These are phyloP conservation scores for Halisarca cf. caerulea DNA, from an alignment of 37 sponge, comb jelly and placozoan genomes.

Conservation along the genomic window DNA sequence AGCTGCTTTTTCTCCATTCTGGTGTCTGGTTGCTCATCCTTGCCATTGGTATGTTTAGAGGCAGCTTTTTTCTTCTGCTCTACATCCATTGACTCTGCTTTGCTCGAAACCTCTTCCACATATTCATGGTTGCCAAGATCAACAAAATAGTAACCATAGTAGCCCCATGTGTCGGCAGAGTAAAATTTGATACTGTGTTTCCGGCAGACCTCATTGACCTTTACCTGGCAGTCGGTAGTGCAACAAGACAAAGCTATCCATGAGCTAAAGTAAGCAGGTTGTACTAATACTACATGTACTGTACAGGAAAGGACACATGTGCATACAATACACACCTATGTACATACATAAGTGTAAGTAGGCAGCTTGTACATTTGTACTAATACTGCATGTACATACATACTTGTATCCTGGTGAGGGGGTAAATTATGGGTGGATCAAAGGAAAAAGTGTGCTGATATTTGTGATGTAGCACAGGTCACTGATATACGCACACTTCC, in stretches of 20 bases:
- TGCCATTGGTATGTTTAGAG: background rate
- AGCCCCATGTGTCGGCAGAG: slow-evolving; percentile 92
- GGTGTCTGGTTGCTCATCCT: background rate
- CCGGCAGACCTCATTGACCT: slow-evolving; percentile 75
- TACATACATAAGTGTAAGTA: background rate
- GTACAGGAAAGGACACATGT: no score
- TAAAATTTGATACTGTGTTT: slow-evolving; percentile 71
- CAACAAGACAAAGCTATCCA: background rate
- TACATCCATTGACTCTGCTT: background rate
- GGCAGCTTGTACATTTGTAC: background rate
- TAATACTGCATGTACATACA: no score
- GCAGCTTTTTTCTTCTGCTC: slow-evolving; percentile 22
- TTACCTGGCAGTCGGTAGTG: slow-evolving; percentile 25
- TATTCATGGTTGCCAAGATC: slow-evolving; percentile 75
- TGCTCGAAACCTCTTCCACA: slow-evolving; percentile 29
- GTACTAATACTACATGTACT: no score
- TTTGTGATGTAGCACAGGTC: no score
- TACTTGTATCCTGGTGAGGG: no score
- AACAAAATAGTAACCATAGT: slow-evolving; percentile 89
- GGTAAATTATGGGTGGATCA: no score
- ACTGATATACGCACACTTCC: no score
- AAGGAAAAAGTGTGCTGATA: no score
- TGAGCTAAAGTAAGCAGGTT: no score
- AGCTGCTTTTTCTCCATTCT: background rate
- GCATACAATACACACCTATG: no score